Evolutionary conservation across 2,113 vertebrate genomes (phyloP).

Genomic region (Promerops cafer): DNA sequence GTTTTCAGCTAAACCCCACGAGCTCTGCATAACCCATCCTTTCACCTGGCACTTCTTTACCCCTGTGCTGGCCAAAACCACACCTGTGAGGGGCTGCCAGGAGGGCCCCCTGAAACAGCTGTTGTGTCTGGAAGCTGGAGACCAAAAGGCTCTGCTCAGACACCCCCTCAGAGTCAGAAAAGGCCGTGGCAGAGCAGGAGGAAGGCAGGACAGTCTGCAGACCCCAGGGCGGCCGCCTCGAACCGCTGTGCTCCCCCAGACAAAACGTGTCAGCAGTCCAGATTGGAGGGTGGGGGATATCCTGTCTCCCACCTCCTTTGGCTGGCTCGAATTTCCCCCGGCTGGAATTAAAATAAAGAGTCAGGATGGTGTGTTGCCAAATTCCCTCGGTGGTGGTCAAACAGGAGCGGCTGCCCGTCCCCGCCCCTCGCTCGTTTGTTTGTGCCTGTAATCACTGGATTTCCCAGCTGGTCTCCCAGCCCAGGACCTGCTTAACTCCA

Average conservation of each 20-base stretch:
- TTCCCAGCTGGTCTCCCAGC: slow-evolving; percentile 39
- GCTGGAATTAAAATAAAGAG: neutral
- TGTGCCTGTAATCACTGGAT: neutral
- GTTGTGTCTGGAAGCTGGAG: neutral
- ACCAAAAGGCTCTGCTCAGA: neutral
- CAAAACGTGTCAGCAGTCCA: neutral
- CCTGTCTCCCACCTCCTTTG: slow-evolving; percentile 35
- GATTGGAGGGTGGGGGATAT: slow-evolving; percentile 9
- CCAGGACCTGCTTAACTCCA: slow-evolving; percentile 14
- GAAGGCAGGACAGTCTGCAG: neutral
- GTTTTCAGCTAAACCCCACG: neutral
- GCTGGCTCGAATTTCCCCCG: neutral
- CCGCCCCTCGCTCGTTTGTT: neutral
- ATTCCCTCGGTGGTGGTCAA: neutral
- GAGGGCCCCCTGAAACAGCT: neutral
- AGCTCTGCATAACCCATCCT: neutral
- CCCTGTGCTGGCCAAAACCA: neutral
- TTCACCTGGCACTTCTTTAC: neutral
- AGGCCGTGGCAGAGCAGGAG: neutral
- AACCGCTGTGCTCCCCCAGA: neutral
- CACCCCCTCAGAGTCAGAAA: neutral
- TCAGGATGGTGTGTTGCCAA: neutral
- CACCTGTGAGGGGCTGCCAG: neutral
- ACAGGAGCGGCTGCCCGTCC: neutral
- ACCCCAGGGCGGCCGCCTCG: neutral